Evolutionary conservation across 1,140 invertebrate species (phyloP).

Genomic region (Tyrophagus putrescentiae): DNA sequence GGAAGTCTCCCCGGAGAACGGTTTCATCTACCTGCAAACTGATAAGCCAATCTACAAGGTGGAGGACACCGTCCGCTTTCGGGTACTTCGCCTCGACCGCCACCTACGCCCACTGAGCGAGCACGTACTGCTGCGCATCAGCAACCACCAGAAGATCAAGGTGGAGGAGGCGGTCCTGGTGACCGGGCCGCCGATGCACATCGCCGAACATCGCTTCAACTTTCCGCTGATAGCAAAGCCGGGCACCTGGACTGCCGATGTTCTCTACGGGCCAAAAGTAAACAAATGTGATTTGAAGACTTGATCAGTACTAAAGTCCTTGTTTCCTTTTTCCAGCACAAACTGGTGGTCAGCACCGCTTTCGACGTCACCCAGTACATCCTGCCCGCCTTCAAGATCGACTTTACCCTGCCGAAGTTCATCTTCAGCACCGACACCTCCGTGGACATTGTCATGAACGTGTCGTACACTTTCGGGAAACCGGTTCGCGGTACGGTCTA

Average conservation of each 20-base stretch:
- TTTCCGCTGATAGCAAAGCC: constrained; percentile 26
- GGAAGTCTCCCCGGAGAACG: constrained; percentile 6
- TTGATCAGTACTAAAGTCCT: too few species aligned
- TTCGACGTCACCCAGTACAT: constrained; percentile 28
- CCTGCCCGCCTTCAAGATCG: constrained; percentile 27
- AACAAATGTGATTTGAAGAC: background rate
- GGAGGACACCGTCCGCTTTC: constrained; percentile 24
- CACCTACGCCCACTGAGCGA: constrained; percentile 21
- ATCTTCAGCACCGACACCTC: constrained; percentile 20
- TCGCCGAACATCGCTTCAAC: constrained; percentile 24
- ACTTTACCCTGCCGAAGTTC: constrained; percentile 25
- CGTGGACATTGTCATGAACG: constrained; percentile 21
- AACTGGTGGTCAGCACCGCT: background rate
- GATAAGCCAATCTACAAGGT: constrained; percentile 27
- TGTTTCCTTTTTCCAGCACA: background rate
- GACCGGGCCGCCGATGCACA: background rate
- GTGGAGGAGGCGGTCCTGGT: constrained; percentile 21
- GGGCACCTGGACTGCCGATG: constrained; percentile 25
- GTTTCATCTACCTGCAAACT: constrained; percentile 25
- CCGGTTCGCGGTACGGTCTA: constrained; percentile 31
- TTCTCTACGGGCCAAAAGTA: constrained; percentile 23
- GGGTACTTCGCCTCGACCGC: constrained; percentile 23
- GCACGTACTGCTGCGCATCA: constrained; percentile 24
- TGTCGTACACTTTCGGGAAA: constrained; percentile 33
- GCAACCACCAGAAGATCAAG: constrained; percentile 27